phyloP scores from a whole-genome alignment of 2,888 invertebrate species.

The Linnaemya tessellans region DNA sequence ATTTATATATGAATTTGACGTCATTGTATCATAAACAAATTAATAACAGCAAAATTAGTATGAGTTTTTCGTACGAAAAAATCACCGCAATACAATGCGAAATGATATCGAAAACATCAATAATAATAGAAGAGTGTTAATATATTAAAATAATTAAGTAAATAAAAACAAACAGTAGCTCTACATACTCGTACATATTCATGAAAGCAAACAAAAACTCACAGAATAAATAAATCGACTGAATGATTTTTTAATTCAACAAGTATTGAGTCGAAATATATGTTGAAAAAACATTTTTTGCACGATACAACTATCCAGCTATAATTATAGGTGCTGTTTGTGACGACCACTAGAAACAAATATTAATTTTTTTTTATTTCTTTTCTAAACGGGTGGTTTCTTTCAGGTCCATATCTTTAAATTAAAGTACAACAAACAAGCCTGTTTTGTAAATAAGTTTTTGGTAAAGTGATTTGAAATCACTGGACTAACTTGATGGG shows the following conservation, averaged over 20 bases:
- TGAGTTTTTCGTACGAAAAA: constrained; percentile 31
- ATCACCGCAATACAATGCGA: not conserved
- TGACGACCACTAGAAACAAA: not conserved
- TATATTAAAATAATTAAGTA: constrained; percentile 22
- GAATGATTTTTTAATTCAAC: not conserved
- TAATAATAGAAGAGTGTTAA: constrained; percentile 41
- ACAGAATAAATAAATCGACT: not conserved
- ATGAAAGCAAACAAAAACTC: not conserved
- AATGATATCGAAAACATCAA: constrained; percentile 4
- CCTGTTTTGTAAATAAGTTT: too few relatives aligned
- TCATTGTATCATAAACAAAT: constrained; percentile 29
- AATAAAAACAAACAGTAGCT: not conserved
- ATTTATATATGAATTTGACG: constrained; percentile 40
- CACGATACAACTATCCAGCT: constrained; percentile 13
- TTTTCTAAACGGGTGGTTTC: not conserved
- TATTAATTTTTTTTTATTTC: constrained; percentile 5
- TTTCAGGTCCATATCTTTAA: too few relatives aligned
- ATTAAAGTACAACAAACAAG: too few relatives aligned
- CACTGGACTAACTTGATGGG: too few relatives aligned
- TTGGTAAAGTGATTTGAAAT: too few relatives aligned
- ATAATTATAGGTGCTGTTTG: constrained; percentile 17
- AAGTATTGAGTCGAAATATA: constrained; percentile 7
- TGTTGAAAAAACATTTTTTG: not conserved
- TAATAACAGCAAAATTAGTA: not conserved
- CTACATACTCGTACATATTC: not conserved